Percentiles rank a stretch among this genome's conserved stretches.
Conservation (phyloP, 2,113 vertebrate genomes). For the Rhineura floridana region DNA sequence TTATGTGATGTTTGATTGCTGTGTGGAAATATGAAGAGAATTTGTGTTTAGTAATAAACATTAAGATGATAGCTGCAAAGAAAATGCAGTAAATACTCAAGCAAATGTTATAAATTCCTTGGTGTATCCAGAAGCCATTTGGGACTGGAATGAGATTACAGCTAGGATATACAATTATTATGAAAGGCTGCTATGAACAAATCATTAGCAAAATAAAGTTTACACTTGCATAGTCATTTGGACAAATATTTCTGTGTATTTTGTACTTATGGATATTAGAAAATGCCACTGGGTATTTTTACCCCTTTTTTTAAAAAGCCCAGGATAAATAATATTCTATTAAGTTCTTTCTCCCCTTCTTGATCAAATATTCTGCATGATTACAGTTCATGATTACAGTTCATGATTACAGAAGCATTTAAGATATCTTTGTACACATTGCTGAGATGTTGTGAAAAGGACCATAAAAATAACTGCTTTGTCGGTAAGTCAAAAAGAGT, state of each 20-base stretch:
- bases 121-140: not conserved
- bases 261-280: too few species aligned
- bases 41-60: not conserved
- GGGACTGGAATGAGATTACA: not conserved
- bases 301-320: not conserved
- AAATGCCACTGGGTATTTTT: not conserved
- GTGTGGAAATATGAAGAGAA: not conserved
- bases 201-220: not conserved
- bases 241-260: not conserved
- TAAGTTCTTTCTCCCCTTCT: not conserved
- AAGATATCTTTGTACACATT: not conserved
- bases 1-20: not conserved
- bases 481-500: not conserved
- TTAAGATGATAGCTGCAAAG: not conserved
- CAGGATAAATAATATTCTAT: not conserved
- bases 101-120: conserved; percentile 6
- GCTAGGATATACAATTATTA: not conserved
- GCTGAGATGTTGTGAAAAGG: not conserved
- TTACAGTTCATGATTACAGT: conserved; percentile 10
- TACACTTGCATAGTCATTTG: not conserved
- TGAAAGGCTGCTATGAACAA: not conserved
- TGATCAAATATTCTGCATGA: not conserved
- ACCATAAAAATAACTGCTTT: not conserved
- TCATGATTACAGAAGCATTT: conserved; percentile 5
- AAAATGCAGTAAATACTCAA: not conserved